Conservation (phyloP, 1,140 invertebrate genomes). For the Brachionus manjavacas region DNA sequence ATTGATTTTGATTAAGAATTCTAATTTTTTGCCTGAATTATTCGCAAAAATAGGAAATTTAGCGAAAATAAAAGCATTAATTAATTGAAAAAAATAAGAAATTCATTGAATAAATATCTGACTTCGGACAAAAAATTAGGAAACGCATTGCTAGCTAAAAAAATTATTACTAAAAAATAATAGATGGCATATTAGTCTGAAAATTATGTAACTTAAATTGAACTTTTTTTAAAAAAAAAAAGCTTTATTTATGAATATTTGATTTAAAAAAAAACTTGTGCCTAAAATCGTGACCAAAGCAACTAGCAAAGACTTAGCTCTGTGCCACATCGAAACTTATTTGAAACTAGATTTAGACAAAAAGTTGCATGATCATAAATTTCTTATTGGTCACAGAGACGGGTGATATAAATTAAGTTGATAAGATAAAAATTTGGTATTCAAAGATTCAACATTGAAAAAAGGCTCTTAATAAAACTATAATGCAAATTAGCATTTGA, state of each 20-base stretch:
- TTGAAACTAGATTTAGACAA: neutral
- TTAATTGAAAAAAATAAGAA: too few species aligned
- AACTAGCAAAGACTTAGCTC: neutral
- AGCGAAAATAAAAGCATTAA: too few species aligned
- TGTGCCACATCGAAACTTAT: neutral
- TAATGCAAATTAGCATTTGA: conserved; percentile 7
- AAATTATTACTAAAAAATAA: neutral
- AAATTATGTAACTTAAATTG: neutral
- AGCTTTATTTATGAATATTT: neutral
- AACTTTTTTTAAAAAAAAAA: neutral
- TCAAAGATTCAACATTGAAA: neutral
- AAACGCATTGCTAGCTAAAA: neutral
- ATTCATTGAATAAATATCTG: too few species aligned
- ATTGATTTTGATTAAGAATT: too few species aligned
- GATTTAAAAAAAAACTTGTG: neutral
- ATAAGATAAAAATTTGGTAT: neutral
- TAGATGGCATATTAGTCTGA: neutral
- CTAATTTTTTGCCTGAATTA: too few species aligned
- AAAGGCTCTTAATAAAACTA: neutral
- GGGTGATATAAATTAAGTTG: neutral
- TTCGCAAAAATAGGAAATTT: too few species aligned
- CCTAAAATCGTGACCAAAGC: neutral
- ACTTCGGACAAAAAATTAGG: neutral
- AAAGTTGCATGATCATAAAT: neutral
- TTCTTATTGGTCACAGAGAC: neutral